A percentile compares a stretch with the other conserved stretches of the same genome.
Evolutionary conservation across 1,140 invertebrate species (phyloP).

Genomic region (Maniola jurtina): DNA sequence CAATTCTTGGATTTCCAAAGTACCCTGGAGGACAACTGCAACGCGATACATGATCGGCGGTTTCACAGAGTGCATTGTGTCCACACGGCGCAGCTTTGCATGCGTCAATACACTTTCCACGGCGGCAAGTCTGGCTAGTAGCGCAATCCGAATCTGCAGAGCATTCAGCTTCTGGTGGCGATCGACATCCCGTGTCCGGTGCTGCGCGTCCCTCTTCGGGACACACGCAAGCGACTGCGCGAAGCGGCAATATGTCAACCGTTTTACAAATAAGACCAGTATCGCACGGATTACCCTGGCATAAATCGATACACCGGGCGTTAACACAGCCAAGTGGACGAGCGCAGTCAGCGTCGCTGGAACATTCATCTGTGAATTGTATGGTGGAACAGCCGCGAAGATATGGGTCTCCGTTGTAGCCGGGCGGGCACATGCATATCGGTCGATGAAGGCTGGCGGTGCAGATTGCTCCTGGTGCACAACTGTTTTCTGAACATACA

Average conservation of each 20-base stretch:
- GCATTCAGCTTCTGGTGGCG: slow-evolving; percentile 80
- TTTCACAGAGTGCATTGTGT: slow-evolving; percentile 89
- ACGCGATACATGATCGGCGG: slow-evolving; percentile 85
- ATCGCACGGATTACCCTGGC: slow-evolving; percentile 84
- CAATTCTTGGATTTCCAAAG: slow-evolving; percentile 89
- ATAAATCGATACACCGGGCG: slow-evolving; percentile 87
- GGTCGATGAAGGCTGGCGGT: slow-evolving; percentile 86
- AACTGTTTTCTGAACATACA: slow-evolving; percentile 88
- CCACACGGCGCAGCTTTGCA: slow-evolving; percentile 89
- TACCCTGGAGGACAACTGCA: slow-evolving; percentile 90
- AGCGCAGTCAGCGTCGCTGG: slow-evolving; percentile 86
- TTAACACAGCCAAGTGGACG: slow-evolving; percentile 88
- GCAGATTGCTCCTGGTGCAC: slow-evolving; percentile 87
- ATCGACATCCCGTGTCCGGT: slow-evolving; percentile 81
- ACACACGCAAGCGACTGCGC: slow-evolving; percentile 90
- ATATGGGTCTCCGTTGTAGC: slow-evolving; percentile 89
- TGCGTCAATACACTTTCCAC: slow-evolving; percentile 88
- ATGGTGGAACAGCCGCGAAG: slow-evolving; percentile 82
- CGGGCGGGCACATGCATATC: slow-evolving; percentile 86
- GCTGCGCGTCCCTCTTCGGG: slow-evolving; percentile 78
- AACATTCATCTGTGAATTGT: slow-evolving; percentile 81
- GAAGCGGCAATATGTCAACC: slow-evolving; percentile 86
- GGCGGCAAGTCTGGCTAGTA: slow-evolving; percentile 84
- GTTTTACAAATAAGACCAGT: slow-evolving; percentile 88
- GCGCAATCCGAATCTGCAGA: slow-evolving; percentile 86